Base-by-base conservation (phyloP, 2,888 invertebrate species). In the Griposia aprilina region DNA sequence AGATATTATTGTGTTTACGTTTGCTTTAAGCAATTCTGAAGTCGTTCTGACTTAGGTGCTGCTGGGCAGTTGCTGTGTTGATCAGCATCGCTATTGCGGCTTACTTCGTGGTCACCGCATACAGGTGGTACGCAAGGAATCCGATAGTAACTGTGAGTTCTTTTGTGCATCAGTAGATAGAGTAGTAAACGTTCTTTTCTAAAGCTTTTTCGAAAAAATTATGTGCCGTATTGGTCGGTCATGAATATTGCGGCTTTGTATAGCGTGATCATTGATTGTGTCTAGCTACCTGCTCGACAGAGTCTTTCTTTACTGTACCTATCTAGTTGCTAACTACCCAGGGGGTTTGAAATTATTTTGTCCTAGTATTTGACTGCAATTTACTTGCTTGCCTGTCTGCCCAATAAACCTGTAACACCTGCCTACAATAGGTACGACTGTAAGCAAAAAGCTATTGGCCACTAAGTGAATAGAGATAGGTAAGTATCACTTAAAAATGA, bases 101-200 rank as follows among this genome's bases (percentile, higher is more conserved):
- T 11, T 95, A 94, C n/a, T 95, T 98, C 74, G 97, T 98, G 20
- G 89, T 95, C 7, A 96, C 97, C 0, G 97, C 97, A 0, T 98
- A 97, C 94, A 93, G 93, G 55, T 97, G 97, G 96, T 97, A 97
- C 88, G 96, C 97, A 0, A 95, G 97, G 74, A 97, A 97, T 59
- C 97, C 97, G 0, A 97, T 97, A 0, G 96, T 97, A 0, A 98
- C 98, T 7, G 97, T 98, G 82, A 95, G 95, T 92, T 71, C 3
- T 48, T 80, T 0, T 52, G 2, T 41, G 17, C 80, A 36, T 52
- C 17, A n/a, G 30, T 73, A 26, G 23, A 36, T n/a, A 45, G 1
- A 62, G n/a, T 17, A 17, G 5, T 23, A 17, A 55, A 74, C 17
- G 17, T 48, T 23, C 45, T 30, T 30, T 71, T 23, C 10, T 6